Conservation (phyloP, 2,113 vertebrate species). For the Scalopus aquaticus region DNA sequence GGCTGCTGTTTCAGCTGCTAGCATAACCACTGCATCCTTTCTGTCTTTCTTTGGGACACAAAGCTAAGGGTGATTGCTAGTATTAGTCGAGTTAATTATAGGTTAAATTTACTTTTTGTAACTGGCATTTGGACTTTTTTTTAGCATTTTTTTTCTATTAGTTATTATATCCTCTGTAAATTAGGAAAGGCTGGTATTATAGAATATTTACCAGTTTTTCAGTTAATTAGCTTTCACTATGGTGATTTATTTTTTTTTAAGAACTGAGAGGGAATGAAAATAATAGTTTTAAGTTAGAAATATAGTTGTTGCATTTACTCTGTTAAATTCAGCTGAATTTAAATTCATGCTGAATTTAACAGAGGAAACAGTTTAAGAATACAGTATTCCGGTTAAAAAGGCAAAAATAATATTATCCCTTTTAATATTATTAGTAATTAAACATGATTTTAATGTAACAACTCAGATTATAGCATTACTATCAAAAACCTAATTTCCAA, state of each 20-base stretch:
- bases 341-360: too few relatives aligned
- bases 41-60: not conserved
- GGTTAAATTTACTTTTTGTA: constrained; percentile 25
- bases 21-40: not conserved
- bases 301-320: not conserved
- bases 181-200: not conserved
- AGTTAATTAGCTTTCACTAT: constrained; percentile 10
- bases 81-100: not conserved
- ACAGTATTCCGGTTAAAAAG: not conserved
- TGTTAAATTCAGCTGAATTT: not conserved
- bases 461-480: not conserved
- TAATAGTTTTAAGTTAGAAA: constrained; percentile 34
- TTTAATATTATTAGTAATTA: not conserved
- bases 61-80: not conserved
- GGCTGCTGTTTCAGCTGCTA: not conserved
- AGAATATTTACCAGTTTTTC: not conserved
- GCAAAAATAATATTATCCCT: constrained; percentile 1
- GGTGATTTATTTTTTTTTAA: not conserved
- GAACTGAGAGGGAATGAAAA: not conserved
- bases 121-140: constrained; percentile 1
- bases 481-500: constrained; percentile 21
- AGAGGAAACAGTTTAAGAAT: not conserved
- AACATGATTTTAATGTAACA: constrained; percentile 10
- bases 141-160: too few relatives aligned
- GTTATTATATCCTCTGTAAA: constrained; percentile 24